Conservation (phyloP, 2,797 vertebrate genomes). For the Micrastur ruficollis region DNA sequence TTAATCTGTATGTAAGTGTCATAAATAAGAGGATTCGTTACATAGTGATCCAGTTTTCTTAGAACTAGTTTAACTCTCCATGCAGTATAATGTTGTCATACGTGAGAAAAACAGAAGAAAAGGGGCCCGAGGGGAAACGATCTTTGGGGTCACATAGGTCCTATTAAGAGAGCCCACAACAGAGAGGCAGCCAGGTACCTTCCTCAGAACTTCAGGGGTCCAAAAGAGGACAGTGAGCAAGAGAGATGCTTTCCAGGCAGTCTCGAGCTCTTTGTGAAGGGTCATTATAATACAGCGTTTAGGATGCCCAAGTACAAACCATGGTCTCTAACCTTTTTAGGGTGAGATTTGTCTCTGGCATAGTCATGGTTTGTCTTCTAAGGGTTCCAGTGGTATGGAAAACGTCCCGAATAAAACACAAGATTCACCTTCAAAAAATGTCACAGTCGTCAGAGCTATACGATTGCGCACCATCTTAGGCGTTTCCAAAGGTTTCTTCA, state of each 20-base stretch:
- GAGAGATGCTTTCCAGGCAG: not conserved
- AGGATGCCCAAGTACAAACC: not conserved
- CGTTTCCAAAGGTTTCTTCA: not conserved
- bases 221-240: not conserved
- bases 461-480: not conserved
- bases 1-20: not conserved
- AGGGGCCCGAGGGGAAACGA: rapidly evolving
- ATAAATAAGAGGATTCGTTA: not conserved
- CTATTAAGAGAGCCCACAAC: not conserved
- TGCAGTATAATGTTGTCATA: not conserved
- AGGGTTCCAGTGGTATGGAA: not conserved
- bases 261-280: not conserved
- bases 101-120: not conserved
- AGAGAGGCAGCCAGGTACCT: not conserved
- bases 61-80: not conserved
- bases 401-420: not conserved
- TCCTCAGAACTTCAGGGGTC: not conserved
- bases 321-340: not conserved
- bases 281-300: not conserved
- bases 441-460: not conserved
- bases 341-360: not conserved
- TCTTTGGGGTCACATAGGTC: not conserved
- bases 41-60: not conserved
- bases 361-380: not conserved
- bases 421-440: not conserved